A percentile compares a stretch with the other conserved stretches of the same genome.
Conservation (phyloP, 2,797 vertebrate species). For the Rhincodon typus region DNA sequence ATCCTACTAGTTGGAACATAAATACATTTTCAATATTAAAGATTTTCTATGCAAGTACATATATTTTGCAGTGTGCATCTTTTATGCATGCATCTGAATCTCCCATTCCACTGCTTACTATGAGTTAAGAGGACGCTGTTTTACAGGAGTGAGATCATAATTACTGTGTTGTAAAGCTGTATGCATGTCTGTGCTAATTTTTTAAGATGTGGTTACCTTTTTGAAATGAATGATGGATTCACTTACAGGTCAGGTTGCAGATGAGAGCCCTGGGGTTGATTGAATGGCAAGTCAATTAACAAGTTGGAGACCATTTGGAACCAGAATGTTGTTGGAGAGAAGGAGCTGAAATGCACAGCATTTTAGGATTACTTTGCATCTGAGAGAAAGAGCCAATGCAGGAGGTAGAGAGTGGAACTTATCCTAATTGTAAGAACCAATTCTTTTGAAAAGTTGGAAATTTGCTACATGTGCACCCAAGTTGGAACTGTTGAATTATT, state of each 20-base stretch:
- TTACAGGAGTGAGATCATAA: neutral
- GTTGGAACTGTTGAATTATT: neutral
- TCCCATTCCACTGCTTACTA: neutral
- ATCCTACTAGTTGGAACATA: neutral
- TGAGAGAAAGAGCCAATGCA: neutral
- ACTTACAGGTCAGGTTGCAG: neutral
- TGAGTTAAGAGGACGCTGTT: neutral
- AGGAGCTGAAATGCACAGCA: neutral
- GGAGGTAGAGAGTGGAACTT: neutral
- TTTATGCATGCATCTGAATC: neutral
- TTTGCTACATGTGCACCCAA: neutral
- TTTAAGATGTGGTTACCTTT: neutral
- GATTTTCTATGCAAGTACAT: neutral
- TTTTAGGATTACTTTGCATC: neutral
- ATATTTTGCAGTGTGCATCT: too few species aligned
- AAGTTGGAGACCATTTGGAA: slow-evolving; percentile 1
- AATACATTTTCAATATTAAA: neutral
- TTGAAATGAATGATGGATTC: slow-evolving; percentile 2
- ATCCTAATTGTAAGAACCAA: slow-evolving; percentile 4
- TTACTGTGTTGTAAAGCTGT: neutral
- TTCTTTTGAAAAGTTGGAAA: neutral
- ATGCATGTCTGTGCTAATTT: neutral
- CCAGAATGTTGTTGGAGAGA: neutral
- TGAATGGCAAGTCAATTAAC: slow-evolving; percentile 3
- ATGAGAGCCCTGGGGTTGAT: slow-evolving; percentile 2